Evolutionary conservation across 2,888 invertebrate species (phyloP).

Genomic region (Pammene fasciana): DNA sequence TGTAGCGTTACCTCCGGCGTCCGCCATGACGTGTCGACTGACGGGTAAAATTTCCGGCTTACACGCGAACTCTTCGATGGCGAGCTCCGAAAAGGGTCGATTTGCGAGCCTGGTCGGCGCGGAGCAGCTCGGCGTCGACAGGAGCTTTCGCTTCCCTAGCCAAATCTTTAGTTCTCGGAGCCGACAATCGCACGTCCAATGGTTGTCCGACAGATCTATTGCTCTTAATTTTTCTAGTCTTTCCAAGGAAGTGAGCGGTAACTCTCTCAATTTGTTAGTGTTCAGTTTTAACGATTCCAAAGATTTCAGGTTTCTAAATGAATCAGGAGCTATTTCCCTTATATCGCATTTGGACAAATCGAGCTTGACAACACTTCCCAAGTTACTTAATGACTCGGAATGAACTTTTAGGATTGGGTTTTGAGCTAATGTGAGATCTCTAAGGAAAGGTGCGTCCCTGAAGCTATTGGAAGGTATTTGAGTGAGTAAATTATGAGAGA

Average conservation of each 20-base stretch:
- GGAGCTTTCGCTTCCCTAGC: constrained; percentile 89
- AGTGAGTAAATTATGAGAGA: constrained; percentile 92
- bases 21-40: constrained; percentile 89
- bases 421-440: constrained; percentile 90
- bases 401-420: constrained; percentile 93
- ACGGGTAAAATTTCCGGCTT: constrained; percentile 90
- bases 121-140: constrained; percentile 90
- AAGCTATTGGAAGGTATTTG: constrained; percentile 92
- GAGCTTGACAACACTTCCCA: constrained; percentile 90
- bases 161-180: constrained; percentile 91
- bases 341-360: constrained; percentile 93
- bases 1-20: constrained; percentile 93
- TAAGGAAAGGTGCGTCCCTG: constrained; percentile 89
- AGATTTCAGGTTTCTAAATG: constrained; percentile 89
- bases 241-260: constrained; percentile 89
- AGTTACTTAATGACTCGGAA: constrained; percentile 88
- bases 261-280: constrained; percentile 89
- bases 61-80: constrained; percentile 93
- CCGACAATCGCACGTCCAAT: constrained; percentile 95
- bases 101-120: constrained; percentile 88
- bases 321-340: constrained; percentile 87
- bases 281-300: constrained; percentile 91
- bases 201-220: constrained; percentile 93
- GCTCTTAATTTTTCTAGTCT: constrained; percentile 89
- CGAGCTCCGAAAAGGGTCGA: constrained; percentile 89